Conservation (phyloP, 2,113 vertebrate genomes). For the Ciconia maguari region DNA sequence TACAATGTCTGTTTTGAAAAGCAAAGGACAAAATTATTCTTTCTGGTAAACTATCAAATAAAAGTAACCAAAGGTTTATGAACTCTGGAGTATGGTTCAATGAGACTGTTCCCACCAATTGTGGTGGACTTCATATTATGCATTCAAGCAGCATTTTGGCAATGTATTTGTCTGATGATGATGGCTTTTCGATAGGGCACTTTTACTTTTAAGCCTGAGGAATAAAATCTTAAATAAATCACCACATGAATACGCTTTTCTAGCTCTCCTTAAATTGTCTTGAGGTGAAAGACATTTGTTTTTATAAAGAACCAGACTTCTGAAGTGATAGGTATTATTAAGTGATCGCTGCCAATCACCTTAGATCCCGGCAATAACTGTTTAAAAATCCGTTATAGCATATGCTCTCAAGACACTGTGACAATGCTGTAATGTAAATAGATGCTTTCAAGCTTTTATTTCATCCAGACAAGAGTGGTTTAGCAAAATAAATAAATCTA, state of each 20-base stretch:
- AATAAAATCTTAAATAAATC: neutral
- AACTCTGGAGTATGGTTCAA: neutral
- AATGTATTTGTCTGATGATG: neutral
- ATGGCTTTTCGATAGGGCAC: neutral
- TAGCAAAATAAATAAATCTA: slow-evolving; percentile 15
- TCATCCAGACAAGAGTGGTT: neutral
- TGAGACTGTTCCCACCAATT: neutral
- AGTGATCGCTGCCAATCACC: neutral
- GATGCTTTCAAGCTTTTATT: slow-evolving; percentile 20
- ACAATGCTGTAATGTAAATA: neutral
- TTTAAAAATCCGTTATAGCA: neutral
- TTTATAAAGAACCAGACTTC: neutral
- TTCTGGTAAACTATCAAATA: neutral
- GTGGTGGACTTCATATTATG: neutral
- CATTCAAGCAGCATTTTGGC: neutral
- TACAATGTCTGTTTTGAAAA: neutral
- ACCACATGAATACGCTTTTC: neutral
- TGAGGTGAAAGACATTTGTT: neutral
- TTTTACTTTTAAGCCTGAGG: neutral
- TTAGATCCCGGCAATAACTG: neutral
- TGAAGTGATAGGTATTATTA: neutral
- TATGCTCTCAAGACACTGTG: neutral
- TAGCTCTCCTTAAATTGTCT: neutral
- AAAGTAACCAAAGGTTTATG: neutral
- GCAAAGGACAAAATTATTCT: neutral